Base-by-base conservation (phyloP, 2,113 vertebrate genomes). In the Barbus barbus region DNA sequence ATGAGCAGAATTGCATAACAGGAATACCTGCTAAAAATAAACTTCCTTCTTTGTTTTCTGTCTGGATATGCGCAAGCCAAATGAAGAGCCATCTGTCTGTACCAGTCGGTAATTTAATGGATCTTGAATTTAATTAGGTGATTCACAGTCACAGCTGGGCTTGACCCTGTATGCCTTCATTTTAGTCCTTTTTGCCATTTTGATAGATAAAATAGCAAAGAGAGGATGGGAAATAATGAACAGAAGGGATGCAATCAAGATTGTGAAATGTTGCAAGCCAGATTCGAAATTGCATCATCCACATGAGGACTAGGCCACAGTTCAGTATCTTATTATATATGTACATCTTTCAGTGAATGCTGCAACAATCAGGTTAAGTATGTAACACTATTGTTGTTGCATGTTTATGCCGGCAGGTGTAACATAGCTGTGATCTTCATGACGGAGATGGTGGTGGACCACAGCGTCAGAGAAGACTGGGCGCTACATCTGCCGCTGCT, bases 361-460 rank as follows among this genome's bases (percentile, higher is more conserved):
- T 58, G 8, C 53, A 58, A 58, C 9, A 53, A 22, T 53, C 2
- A 22, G 51, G 26, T 2, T 18, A 33, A 31, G 8, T 20, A 36
- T 69, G 65, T 36, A 69, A 69, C 16, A 33, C 31, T 36, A 18
- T 36, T 69, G 7, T 36, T 24, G 61, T 85, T 58, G 1, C 20
- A 24, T 80, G 26, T 86, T 18, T 87, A 5, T 88, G 75, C 73
- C 85, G 4, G 53, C 89, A 99, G 98, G 92, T 99, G 98, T 87
- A 99, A 99, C 85, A 97, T 99, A 82, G 98, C 98, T 44, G 97
- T 99, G 83, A 99, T 99, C 89, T 99, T 99, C 87, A 98, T 99
- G 97, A 97, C 98, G 9, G 98, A 99, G 90, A 98, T 99, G 97
- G 97, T 99, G 87, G 98, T 98, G 89, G 98, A 99, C 91, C 98